These are phyloP conservation scores for Oxyruncus cristatus DNA, from an alignment of 2,113 vertebrate species.

Conservation along the genomic window DNA sequence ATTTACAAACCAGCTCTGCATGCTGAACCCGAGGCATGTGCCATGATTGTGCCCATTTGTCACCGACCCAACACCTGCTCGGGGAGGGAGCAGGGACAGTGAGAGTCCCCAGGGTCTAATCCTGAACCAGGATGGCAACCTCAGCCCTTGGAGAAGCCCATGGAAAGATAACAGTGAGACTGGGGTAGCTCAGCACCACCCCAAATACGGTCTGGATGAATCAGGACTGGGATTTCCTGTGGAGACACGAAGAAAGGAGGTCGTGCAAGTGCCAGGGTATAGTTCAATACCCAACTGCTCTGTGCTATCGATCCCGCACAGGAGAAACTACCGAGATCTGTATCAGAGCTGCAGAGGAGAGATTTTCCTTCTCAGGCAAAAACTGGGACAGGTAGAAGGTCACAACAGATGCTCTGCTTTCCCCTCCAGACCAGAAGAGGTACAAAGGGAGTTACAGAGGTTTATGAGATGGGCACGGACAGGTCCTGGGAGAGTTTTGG, in stretches of 20 bases:
- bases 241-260: too few relatives aligned
- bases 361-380: background rate
- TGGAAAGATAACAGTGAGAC: background rate
- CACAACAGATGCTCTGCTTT: background rate
- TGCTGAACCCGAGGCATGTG: background rate
- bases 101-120: background rate
- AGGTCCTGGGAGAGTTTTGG: background rate
- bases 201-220: rapidly evolving
- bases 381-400: background rate
- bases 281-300: background rate
- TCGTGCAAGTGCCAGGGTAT: background rate
- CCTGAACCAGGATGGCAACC: background rate
- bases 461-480: rapidly evolving
- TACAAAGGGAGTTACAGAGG: background rate
- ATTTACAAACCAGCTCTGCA: background rate
- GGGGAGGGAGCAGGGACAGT: background rate
- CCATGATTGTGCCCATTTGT: background rate
- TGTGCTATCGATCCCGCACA: rapidly evolving
- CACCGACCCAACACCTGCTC: background rate
- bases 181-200: background rate
- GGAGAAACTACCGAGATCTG: background rate
- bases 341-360: background rate
- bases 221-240: background rate
- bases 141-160: background rate
- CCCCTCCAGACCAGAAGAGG: background rate